phyloP scores from a whole-genome alignment of 2,797 vertebrate species.

The Ptychadena robeensis region DNA sequence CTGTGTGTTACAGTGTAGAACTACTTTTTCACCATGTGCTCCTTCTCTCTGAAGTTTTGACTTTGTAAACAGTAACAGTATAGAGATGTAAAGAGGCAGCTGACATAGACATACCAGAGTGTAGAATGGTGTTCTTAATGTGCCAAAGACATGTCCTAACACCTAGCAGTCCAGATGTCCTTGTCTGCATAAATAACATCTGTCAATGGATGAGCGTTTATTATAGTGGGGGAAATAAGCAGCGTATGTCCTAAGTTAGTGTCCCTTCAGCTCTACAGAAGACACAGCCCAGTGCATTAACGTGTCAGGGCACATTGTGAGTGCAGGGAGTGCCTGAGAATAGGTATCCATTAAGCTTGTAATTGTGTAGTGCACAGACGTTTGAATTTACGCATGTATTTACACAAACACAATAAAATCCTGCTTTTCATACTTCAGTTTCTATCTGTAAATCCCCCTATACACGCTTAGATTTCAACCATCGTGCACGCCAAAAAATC shows the following conservation, averaged over 20 bases:
- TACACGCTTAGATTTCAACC: no score
- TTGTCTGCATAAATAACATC: slow-evolving; percentile 54
- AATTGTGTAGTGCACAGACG: slow-evolving; percentile 31
- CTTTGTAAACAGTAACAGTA: background rate
- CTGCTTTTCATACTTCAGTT: background rate
- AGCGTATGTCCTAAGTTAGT: slow-evolving; percentile 29
- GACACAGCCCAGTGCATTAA: slow-evolving; percentile 4
- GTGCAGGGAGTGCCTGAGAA: slow-evolving; percentile 20
- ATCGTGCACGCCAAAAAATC: no score
- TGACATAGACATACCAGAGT: slow-evolving; percentile 25
- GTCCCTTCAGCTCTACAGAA: slow-evolving; percentile 42
- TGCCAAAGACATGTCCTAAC: slow-evolving; percentile 63
- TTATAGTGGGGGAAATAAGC: slow-evolving; percentile 35
- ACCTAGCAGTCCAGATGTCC: slow-evolving; percentile 51
- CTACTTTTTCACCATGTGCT: no score
- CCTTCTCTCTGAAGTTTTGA: background rate
- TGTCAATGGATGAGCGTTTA: slow-evolving; percentile 10
- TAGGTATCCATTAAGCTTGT: slow-evolving; percentile 36
- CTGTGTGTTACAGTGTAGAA: no score
- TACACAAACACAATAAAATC: background rate
- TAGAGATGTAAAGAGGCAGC: slow-evolving; percentile 50
- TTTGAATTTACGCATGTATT: slow-evolving; percentile 3
- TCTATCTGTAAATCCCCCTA: no score
- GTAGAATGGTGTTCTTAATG: slow-evolving; percentile 38
- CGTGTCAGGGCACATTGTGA: slow-evolving; percentile 35